A percentile compares a stretch with the other conserved stretches of the same genome.
These are phyloP conservation scores for Eupelmus urozonus DNA, from an alignment of 2,888 invertebrate genomes.

Conservation along the genomic window DNA sequence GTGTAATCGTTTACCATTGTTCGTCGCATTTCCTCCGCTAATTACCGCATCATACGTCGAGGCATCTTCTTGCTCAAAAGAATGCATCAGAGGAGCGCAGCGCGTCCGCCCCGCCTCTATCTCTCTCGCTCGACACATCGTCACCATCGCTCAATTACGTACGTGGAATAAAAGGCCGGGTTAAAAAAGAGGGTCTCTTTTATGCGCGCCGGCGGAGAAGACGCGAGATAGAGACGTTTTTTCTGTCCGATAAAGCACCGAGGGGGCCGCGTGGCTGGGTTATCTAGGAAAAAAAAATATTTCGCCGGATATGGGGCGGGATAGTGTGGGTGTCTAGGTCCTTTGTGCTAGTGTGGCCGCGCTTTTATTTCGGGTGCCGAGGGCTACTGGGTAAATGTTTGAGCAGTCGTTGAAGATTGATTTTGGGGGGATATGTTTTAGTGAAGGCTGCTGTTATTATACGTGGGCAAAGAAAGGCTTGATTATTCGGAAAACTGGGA, in stretches of 20 bases:
- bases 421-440: too few relatives aligned
- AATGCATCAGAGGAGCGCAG: slow-evolving; percentile 7
- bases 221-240: neutral
- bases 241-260: neutral
- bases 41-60: slow-evolving; percentile 25
- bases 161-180: neutral
- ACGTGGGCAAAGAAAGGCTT: too few relatives aligned
- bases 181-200: too few relatives aligned
- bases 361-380: too few relatives aligned
- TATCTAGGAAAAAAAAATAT: too few relatives aligned
- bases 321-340: too few relatives aligned
- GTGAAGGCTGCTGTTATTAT: too few relatives aligned
- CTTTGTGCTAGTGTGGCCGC: too few relatives aligned
- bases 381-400: too few relatives aligned
- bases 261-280: neutral
- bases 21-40: slow-evolving; percentile 5
- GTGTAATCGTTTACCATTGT: slow-evolving; percentile 31
- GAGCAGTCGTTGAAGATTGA: too few relatives aligned
- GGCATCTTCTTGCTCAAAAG: slow-evolving; percentile 1
- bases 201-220: neutral
- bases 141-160: slow-evolving; percentile 42
- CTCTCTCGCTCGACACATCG: neutral
- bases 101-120: neutral
- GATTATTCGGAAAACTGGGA: too few relatives aligned
- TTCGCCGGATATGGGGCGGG: too few relatives aligned